Percentiles rank a stretch among this genome's conserved stretches.
These are phyloP conservation scores for Scyliorhinus canicula DNA, from an alignment of 2,797 vertebrate genomes.

Conservation along the genomic window DNA sequence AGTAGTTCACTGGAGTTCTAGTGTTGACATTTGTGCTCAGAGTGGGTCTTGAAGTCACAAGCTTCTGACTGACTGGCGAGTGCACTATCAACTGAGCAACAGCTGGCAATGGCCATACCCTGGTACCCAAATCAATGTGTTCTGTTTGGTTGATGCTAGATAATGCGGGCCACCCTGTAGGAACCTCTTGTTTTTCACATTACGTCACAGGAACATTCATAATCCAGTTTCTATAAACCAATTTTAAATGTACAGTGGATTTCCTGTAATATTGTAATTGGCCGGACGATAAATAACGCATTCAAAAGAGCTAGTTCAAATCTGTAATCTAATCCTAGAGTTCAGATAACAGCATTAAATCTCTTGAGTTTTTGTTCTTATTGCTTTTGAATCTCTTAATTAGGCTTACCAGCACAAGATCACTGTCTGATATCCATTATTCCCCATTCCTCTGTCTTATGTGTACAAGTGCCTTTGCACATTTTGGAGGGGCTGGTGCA, in stretches of 20 bases:
- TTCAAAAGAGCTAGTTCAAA: conserved; percentile 19
- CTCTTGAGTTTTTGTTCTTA: neutral
- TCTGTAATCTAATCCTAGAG: neutral
- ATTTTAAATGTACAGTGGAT: conserved; percentile 17
- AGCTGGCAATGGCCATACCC: neutral
- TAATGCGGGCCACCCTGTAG: neutral
- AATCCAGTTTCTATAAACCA: conserved; percentile 8
- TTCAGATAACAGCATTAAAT: conserved; percentile 15
- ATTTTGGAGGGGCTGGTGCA: neutral
- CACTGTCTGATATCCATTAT: neutral
- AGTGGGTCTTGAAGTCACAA: neutral
- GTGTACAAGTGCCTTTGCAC: neutral
- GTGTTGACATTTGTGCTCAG: neutral
- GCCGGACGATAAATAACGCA: neutral
- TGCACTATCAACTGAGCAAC: neutral
- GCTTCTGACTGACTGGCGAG: too few relatives aligned
- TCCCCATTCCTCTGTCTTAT: neutral
- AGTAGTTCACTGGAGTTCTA: neutral
- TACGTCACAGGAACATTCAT: neutral
- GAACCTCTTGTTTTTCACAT: conserved; percentile 4
- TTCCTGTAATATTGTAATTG: neutral
- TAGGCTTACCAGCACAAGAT: neutral
- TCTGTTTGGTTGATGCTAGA: neutral
- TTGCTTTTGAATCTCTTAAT: conserved; percentile 1
- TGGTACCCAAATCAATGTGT: neutral